Conservation (phyloP, 2,888 invertebrate species). For the Plagodis dolabraria region DNA sequence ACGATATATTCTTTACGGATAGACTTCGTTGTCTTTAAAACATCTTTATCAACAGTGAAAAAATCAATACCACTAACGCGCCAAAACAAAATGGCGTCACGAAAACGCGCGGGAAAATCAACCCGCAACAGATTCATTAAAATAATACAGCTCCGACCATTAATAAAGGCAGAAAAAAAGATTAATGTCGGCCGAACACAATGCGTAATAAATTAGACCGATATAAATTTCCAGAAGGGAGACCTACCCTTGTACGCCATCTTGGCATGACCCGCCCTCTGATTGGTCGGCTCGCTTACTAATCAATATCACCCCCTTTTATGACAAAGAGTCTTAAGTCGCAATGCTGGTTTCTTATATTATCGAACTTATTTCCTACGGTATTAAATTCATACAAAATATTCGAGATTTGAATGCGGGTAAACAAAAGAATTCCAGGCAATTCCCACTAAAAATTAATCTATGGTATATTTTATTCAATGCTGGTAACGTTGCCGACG, state of each 20-base stretch:
- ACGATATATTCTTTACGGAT: too few relatives aligned
- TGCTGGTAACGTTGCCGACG: too few relatives aligned
- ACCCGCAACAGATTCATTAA: conserved; percentile 71
- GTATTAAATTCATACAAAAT: conserved; percentile 14
- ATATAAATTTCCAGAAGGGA: conserved; percentile 67
- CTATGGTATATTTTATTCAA: too few relatives aligned
- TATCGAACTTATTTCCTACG: conserved; percentile 23
- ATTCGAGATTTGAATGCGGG: background rate
- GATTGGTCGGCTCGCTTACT: conserved; percentile 70
- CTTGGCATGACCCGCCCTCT: conserved; percentile 54
- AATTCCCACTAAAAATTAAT: background rate
- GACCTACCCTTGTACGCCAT: conserved; percentile 74
- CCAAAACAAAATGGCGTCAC: conserved; percentile 66
- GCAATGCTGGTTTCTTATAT: conserved; percentile 3
- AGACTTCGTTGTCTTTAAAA: background rate
- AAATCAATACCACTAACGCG: conserved; percentile 30
- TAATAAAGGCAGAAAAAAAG: conserved; percentile 80
- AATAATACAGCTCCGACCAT: conserved; percentile 77
- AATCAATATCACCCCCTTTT: conserved; percentile 66
- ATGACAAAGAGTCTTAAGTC: conserved; percentile 31
- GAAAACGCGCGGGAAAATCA: conserved; percentile 59
- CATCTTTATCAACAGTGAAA: conserved; percentile 17
- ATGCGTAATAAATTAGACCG: conserved; percentile 82
- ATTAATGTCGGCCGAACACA: conserved; percentile 79
- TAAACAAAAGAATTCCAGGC: conserved; percentile 35